These are phyloP conservation scores for Mongoloraphidia duomilia DNA, from an alignment of 2,888 invertebrate genomes.

Conservation along the genomic window DNA sequence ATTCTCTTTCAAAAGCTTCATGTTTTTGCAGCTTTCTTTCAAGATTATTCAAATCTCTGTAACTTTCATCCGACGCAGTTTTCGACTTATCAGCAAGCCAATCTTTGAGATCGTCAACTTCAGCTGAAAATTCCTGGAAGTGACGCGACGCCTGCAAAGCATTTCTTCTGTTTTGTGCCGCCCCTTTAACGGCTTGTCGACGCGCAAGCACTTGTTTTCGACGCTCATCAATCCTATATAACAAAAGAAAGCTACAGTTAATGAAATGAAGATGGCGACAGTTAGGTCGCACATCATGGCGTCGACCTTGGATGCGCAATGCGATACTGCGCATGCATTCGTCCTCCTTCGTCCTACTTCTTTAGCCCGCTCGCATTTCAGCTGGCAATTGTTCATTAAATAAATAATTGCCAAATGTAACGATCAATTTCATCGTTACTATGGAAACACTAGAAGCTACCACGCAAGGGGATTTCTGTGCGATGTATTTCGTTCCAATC, in stretches of 20 bases:
- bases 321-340: too few species aligned
- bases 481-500: not conserved
- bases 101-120: slow-evolving; percentile 74
- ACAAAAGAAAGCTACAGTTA: not conserved
- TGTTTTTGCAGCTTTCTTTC: slow-evolving; percentile 91
- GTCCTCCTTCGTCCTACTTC: too few species aligned
- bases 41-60: slow-evolving; percentile 76
- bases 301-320: too few species aligned
- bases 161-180: slow-evolving; percentile 57
- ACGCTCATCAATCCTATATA: slow-evolving; percentile 49
- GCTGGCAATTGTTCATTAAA: not conserved
- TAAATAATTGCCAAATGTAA: not conserved
- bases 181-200: slow-evolving; percentile 58
- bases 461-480: not conserved
- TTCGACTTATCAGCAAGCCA: slow-evolving; percentile 90
- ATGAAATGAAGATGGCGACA: not conserved
- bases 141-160: slow-evolving; percentile 71
- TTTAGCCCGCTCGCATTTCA: too few species aligned
- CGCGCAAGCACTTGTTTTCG: slow-evolving; percentile 60
- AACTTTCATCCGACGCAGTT: slow-evolving; percentile 85
- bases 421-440: not conserved
- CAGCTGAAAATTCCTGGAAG: slow-evolving; percentile 85
- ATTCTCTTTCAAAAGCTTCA: slow-evolving; percentile 89
- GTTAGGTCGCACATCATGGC: not conserved
- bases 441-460: not conserved